phyloP scores from a whole-genome alignment of 35 echinoderm and acorn worm species.

The Acanthaster planci region DNA sequence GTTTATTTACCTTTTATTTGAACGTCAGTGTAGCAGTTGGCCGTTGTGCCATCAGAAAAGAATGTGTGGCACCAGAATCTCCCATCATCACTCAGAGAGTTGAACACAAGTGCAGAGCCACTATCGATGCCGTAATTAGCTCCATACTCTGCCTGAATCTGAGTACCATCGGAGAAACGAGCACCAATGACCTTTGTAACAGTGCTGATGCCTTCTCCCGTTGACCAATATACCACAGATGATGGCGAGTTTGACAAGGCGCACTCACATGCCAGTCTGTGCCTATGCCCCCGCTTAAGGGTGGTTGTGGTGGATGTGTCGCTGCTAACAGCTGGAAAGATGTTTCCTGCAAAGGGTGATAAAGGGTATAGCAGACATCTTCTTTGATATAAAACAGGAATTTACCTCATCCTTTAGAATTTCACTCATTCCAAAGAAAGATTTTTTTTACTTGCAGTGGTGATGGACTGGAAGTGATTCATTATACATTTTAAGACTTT shows the following conservation, averaged over 20 bases:
- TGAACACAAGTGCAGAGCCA: background rate
- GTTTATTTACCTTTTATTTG: background rate
- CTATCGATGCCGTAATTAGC: background rate
- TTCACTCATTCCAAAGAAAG: no score
- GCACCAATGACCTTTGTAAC: background rate
- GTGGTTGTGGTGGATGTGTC: background rate
- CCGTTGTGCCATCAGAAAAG: background rate
- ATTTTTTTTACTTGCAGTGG: no score
- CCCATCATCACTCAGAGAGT: background rate
- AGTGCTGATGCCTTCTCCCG: background rate
- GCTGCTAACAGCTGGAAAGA: background rate
- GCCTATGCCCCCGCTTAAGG: background rate
- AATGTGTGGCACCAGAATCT: constrained; percentile 13
- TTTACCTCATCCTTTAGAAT: no score
- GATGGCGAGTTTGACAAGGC: background rate
- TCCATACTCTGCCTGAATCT: background rate
- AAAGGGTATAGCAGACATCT: background rate
- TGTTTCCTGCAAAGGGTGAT: background rate
- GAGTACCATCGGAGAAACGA: background rate
- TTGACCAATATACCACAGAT: background rate
- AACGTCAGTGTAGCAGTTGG: background rate
- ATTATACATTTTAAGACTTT: no score
- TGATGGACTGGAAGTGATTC: no score
- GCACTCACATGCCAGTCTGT: background rate
- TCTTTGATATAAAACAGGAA: background rate